Evolutionary conservation across 2,797 vertebrate species (phyloP).

Genomic region (Synanceia verrucosa): DNA sequence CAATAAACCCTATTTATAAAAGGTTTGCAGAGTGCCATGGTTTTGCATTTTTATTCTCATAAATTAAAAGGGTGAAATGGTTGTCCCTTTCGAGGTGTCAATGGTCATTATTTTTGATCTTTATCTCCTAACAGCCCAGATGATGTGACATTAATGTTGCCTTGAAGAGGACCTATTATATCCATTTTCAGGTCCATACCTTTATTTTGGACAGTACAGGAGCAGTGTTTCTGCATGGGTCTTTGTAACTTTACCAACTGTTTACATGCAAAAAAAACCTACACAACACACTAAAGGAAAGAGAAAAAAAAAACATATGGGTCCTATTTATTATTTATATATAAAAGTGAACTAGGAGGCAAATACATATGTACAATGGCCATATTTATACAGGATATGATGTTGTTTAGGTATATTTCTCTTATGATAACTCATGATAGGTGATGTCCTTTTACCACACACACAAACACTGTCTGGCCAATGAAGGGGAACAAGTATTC

Average conservation of each 20-base stretch:
- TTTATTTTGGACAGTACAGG: too few relatives aligned
- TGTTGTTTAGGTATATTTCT: neutral
- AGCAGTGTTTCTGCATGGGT: too few relatives aligned
- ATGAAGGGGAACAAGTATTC: conserved; percentile 3
- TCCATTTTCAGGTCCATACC: too few relatives aligned
- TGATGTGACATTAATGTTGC: too few relatives aligned
- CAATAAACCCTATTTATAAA: conserved; percentile 3
- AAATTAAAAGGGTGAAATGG: conserved; percentile 2
- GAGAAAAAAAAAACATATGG: too few relatives aligned
- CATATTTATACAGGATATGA: neutral
- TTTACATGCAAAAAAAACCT: too few relatives aligned
- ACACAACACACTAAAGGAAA: too few relatives aligned
- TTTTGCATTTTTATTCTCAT: conserved; percentile 13
- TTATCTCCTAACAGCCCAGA: too few relatives aligned
- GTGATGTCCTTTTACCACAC: neutral
- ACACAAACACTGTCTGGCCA: neutral
- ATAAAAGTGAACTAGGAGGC: conserved; percentile 12
- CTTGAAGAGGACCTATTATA: too few relatives aligned
- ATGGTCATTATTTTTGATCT: neutral
- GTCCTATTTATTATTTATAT: too few relatives aligned
- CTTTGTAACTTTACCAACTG: too few relatives aligned
- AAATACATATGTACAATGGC: neutral
- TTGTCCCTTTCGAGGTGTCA: neutral
- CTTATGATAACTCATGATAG: neutral
- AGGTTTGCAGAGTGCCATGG: neutral